These are phyloP conservation scores for Upupa epops DNA, from an alignment of 2,113 vertebrate genomes.

Conservation along the genomic window DNA sequence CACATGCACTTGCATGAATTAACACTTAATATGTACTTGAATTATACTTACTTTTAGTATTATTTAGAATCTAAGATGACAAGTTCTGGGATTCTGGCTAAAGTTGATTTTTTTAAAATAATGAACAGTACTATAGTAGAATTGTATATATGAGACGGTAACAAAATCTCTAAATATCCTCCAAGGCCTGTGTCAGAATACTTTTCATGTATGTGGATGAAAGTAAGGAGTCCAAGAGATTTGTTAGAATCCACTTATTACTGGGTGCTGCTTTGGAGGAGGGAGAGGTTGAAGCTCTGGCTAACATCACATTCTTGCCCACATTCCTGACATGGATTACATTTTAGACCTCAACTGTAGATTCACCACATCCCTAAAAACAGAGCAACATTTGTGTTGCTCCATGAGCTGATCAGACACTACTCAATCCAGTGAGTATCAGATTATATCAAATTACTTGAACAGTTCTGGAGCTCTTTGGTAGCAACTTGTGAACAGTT, in stretches of 20 bases:
- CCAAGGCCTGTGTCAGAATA: background rate
- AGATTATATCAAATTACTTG: background rate
- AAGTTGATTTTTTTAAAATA: background rate
- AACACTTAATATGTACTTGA: background rate
- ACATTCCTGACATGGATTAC: background rate
- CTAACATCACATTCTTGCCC: conserved; percentile 51
- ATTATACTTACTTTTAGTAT: background rate
- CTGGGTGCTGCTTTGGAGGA: background rate
- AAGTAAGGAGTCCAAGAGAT: background rate
- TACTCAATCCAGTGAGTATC: background rate
- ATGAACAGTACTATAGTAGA: background rate
- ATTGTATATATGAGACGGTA: background rate
- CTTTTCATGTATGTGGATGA: background rate
- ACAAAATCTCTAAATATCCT: background rate
- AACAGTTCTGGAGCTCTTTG: background rate
- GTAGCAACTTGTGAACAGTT: background rate
- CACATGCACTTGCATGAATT: background rate
- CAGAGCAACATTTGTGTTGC: background rate
- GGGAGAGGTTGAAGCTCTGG: conserved; percentile 29
- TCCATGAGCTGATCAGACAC: background rate
- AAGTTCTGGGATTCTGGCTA: background rate
- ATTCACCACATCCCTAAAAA: background rate
- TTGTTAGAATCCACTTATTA: background rate
- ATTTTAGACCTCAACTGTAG: conserved; percentile 16
- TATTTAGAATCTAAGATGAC: background rate